Base-by-base conservation (phyloP, 2,113 vertebrate genomes). In the Nematolebias whitei region DNA sequence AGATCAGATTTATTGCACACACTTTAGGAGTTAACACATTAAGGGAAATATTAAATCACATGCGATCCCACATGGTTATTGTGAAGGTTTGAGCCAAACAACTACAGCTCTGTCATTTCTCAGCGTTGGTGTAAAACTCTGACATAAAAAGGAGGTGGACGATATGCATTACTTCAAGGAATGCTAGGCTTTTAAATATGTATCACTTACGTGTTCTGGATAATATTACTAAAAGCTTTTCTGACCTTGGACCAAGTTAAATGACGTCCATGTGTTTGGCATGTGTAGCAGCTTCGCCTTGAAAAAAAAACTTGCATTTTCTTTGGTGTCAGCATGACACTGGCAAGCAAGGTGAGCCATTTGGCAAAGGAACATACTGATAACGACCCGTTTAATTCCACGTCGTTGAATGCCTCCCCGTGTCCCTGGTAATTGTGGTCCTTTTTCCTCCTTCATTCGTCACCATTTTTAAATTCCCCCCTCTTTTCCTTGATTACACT, bases 331-430 rank as follows among this genome's bases (percentile, higher is more conserved):
- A 57, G 44, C 26, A 22, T 45, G 59, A 62, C 65, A 32, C 59
- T 22, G 13, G 59, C 56, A 63, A 58, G 32, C 50, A 29, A 70
- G 71, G 75, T 65, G 70, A 84, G 57, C 47, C 84, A 63, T 83
- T 74, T 51, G 76, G 83, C 77, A 69, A 77, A 71, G 74, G 47
- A 73, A 52, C 76, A 66, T 59, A 73, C 74, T 76, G 73, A 83
- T 78, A 76, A 85, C 86, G 79, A 63, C 55, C 79, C 68, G 79
- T 88, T 55, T 88, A 70, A 78, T 78, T 83, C 71, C 54, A 55
- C 69, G 40, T 61, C 57, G 61, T 78, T 81, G 75, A 83, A 74
- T 63, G 63, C 76, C 86, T 82, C 66, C 76, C 26, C 65, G 63
- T 82, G 77, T 62, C 55, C 40, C 56, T 18, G 19, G 58, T 50